Base-by-base conservation (phyloP, 2,888 invertebrate genomes). In the Arctia plantaginis region DNA sequence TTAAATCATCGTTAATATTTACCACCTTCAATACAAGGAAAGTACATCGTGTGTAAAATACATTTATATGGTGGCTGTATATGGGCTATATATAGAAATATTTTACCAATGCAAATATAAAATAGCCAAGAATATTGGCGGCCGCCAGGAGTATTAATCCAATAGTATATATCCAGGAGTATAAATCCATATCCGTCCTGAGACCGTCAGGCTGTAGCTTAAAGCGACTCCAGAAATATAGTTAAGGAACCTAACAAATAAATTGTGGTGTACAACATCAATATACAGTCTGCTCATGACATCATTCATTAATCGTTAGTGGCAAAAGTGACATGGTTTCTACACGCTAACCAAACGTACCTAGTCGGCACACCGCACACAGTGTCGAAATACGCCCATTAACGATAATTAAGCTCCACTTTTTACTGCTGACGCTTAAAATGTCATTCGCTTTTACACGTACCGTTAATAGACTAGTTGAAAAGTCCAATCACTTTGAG, bases 321-420 rank as follows among this genome's bases (percentile, higher is more conserved):
- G 84, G 85, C 85, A 85, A 82, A 79, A 74, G 71, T 82, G 83
- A 84, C 83, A 85, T 77, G 77, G 83, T 83, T 83, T 80, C 82
- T 84, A 81, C 77, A 76, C 78, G 84, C 69, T 55, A 72, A 81
- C 81, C 80, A 84, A 84, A 30, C 62, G 81, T 35, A 35, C 3
- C 35, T 79, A 85, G 71, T 62, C 30, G 23, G 55, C 39, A 71
- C 69, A 70, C 79, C 73, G 75, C 72, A 78, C 69, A 79, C 78
- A 74, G 84, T 89, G 85, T 88, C 79, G 87, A 87, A 89, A 89
- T 83, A 82, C 82, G 78, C 84, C 83, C 82, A 86, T 86, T 85
- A 82, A 78, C 77, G 78, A 80, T 87, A 87, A 87, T 88, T 87
- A 86, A 82, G 77, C 79, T 74, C 72, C 39, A 75, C 75, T 80